Percentiles rank a stretch among this genome's conserved stretches.
These are phyloP conservation scores for Chaetops frenatus DNA, from an alignment of 2,113 vertebrate genomes.

Conservation along the genomic window DNA sequence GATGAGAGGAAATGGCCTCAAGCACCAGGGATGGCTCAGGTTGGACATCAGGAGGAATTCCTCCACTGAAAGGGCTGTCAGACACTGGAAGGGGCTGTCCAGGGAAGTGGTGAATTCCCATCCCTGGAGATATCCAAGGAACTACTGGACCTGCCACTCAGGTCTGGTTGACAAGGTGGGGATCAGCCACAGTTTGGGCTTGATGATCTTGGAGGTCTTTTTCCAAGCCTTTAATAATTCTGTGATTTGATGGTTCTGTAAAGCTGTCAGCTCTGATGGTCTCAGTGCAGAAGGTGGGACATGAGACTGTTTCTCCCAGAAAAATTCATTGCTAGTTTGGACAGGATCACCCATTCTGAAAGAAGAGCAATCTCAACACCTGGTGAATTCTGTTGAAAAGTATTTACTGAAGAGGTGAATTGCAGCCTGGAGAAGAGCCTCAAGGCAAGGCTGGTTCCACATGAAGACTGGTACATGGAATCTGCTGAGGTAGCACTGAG, in stretches of 20 bases:
- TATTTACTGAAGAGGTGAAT: not conserved
- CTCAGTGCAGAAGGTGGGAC: not conserved
- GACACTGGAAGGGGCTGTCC: not conserved
- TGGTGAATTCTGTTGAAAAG: not conserved
- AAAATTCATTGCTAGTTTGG: not conserved
- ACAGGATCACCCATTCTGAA: not conserved
- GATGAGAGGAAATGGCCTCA: fast-evolving
- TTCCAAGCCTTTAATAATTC: not conserved
- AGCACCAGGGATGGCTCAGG: fast-evolving
- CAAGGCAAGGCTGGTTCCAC: not conserved
- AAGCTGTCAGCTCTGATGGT: not conserved
- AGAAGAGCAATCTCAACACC: not conserved
- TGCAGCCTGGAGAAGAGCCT: not conserved
- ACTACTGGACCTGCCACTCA: fast-evolving
- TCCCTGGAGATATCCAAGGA: not conserved
- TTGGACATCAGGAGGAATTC: not conserved
- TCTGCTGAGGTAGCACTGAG: not conserved
- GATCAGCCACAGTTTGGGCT: not conserved
- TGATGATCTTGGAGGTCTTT: not conserved
- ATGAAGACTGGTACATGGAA: not conserved
- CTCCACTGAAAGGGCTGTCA: not conserved
- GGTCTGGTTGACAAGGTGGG: not conserved
- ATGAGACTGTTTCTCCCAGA: not conserved
- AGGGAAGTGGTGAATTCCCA: not conserved
- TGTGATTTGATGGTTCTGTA: not conserved